A percentile compares a stretch with the other conserved stretches of the same genome.
phyloP scores from a whole-genome alignment of 2,797 vertebrate genomes.

The Urophycis tenuis region DNA sequence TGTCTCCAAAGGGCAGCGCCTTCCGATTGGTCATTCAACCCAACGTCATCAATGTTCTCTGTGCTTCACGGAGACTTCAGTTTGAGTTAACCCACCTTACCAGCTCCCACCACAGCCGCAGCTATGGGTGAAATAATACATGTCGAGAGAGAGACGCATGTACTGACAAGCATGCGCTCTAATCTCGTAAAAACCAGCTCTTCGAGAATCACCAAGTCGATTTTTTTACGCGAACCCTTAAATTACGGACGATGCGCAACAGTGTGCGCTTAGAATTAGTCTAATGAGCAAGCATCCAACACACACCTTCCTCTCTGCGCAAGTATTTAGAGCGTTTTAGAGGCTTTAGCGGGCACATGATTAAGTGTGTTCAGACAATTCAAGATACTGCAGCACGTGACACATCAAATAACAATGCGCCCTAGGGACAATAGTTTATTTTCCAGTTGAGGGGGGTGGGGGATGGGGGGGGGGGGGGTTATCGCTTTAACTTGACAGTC shows the following conservation, averaged over 20 bases:
- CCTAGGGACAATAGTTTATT: slow-evolving; percentile 64
- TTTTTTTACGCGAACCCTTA: slow-evolving; percentile 40
- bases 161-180: slow-evolving; percentile 52
- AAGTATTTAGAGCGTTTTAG: slow-evolving; percentile 11
- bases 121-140: slow-evolving; percentile 67
- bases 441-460: slow-evolving; percentile 43
- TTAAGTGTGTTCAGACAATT: slow-evolving; percentile 58
- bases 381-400: slow-evolving; percentile 49
- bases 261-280: slow-evolving; percentile 45
- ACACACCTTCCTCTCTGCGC: slow-evolving; percentile 19
- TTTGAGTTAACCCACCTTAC: slow-evolving; percentile 82
- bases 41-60: slow-evolving; percentile 84
- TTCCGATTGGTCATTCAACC: slow-evolving; percentile 92
- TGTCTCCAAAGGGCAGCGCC: slow-evolving; percentile 97
- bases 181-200: slow-evolving; percentile 33
- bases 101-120: slow-evolving; percentile 66
- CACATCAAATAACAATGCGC: slow-evolving; percentile 64
- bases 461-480: slow-evolving; percentile 63
- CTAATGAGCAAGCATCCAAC: slow-evolving; percentile 30
- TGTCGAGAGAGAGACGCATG: slow-evolving; percentile 62
- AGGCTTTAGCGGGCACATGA: slow-evolving; percentile 46
- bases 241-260: slow-evolving; percentile 51
- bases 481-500: slow-evolving; percentile 76
- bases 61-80: slow-evolving; percentile 79
- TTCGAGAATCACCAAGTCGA: slow-evolving; percentile 39